phyloP scores from a whole-genome alignment of 2,797 vertebrate species.

The Rhabdophis nuchalis region DNA sequence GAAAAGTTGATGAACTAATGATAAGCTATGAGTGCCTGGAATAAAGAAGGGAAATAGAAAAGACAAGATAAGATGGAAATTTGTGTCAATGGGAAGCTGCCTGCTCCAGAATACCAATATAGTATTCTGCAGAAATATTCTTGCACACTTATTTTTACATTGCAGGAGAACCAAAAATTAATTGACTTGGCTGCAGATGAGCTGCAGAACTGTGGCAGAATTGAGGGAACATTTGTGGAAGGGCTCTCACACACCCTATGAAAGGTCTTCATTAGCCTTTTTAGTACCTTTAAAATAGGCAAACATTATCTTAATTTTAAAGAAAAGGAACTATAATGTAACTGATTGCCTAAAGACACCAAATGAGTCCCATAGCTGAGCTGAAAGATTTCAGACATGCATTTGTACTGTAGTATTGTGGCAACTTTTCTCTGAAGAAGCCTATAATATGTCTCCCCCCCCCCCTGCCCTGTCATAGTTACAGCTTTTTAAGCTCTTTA shows the following conservation, averaged over 20 bases:
- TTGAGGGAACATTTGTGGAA: not conserved
- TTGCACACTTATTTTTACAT: not conserved
- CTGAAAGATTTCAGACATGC: not conserved
- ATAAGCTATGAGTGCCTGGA: no score
- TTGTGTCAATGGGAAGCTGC: no score
- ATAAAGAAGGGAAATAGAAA: no score
- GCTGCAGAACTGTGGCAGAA: not conserved
- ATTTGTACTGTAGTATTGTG: not conserved
- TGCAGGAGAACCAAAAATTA: not conserved
- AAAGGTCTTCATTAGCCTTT: not conserved
- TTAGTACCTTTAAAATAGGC: not conserved
- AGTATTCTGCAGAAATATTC: no score
- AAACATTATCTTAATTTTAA: not conserved
- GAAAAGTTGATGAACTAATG: not conserved
- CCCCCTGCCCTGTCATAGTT: no score
- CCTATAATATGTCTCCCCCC: no score
- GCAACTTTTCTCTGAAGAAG: not conserved
- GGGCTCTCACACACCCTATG: not conserved
- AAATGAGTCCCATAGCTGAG: not conserved
- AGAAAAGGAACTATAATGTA: not conserved
- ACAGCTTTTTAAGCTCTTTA: not conserved
- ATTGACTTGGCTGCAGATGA: not conserved
- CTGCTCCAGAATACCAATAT: no score
- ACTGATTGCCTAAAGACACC: not conserved
- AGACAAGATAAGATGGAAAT: no score